These are phyloP conservation scores for Rhinatrema bivittatum DNA, from an alignment of 2,797 vertebrate genomes.

Conservation along the genomic window DNA sequence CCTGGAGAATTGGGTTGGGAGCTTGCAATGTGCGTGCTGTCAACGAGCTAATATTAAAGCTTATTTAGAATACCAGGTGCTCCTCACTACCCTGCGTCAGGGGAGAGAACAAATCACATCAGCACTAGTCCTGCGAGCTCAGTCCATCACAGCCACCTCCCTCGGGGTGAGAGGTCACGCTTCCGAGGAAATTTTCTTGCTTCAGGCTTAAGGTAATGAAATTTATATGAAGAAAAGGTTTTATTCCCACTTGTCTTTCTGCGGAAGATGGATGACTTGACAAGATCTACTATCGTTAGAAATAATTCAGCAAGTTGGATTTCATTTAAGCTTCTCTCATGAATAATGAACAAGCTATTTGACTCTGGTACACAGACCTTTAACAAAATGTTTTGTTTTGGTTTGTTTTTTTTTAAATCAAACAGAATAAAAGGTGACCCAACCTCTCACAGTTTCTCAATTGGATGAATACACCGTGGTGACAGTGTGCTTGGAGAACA, in stretches of 20 bases:
- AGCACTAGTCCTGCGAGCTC: no score
- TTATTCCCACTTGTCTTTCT: conserved; percentile 42
- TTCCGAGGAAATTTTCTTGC: conserved; percentile 43
- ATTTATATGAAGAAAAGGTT: conserved; percentile 36
- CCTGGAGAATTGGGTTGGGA: no score
- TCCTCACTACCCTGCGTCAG: no score
- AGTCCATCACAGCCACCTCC: conserved; percentile 22
- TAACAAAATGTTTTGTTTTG: neutral
- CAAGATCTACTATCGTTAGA: conserved; percentile 43
- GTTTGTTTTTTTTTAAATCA: no score
- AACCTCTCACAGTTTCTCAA: conserved; percentile 1
- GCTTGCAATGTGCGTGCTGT: no score
- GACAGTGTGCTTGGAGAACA: neutral
- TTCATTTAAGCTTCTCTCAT: conserved; percentile 27
- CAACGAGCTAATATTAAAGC: no score
- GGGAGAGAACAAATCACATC: no score
- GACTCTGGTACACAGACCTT: neutral
- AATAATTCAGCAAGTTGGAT: conserved; percentile 42
- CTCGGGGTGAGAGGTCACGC: conserved; percentile 21
- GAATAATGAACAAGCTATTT: conserved; percentile 21
- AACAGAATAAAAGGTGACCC: neutral
- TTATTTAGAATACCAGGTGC: no score
- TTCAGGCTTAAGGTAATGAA: conserved; percentile 39
- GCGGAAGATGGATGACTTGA: conserved; percentile 35
- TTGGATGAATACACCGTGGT: conserved; percentile 1